A percentile compares a stretch with the other conserved stretches of the same genome.
phyloP scores from a whole-genome alignment of 2,797 vertebrate species.

The Helostoma temminkii region DNA sequence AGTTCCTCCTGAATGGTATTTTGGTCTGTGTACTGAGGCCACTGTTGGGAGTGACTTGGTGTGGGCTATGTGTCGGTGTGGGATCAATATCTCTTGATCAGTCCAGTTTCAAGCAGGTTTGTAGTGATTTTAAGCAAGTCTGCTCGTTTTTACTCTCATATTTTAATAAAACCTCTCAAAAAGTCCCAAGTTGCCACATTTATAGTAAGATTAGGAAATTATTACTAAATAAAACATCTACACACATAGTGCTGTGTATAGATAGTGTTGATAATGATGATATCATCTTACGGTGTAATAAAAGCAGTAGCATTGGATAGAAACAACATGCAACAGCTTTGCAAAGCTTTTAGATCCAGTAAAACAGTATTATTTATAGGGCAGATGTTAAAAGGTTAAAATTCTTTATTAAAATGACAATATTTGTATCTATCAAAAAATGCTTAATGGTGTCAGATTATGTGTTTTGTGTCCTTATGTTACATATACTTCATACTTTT shows the following conservation, averaged over 20 bases:
- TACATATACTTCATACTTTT: no score
- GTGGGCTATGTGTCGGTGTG: conserved; percentile 32
- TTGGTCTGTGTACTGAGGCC: conserved; percentile 5
- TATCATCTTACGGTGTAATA: not conserved
- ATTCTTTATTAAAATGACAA: no score
- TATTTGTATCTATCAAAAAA: no score
- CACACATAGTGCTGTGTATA: not conserved
- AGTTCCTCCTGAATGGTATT: not conserved
- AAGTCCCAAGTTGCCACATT: not conserved
- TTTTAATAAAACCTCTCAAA: not conserved
- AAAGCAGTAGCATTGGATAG: no score
- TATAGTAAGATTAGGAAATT: conserved; percentile 1
- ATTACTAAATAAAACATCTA: not conserved
- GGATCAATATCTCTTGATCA: conserved; percentile 16
- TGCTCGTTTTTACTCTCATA: not conserved
- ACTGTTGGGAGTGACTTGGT: conserved; percentile 29
- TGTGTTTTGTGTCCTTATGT: no score
- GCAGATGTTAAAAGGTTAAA: no score
- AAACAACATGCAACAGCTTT: no score
- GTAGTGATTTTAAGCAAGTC: not conserved
- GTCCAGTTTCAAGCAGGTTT: conserved; percentile 13
- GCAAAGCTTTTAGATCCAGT: no score
- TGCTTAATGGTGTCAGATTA: no score
- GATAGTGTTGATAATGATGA: not conserved
- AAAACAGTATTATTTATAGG: no score